Conservation (phyloP, 2,113 vertebrate genomes). For the Poeciliopsis occidentalis region DNA sequence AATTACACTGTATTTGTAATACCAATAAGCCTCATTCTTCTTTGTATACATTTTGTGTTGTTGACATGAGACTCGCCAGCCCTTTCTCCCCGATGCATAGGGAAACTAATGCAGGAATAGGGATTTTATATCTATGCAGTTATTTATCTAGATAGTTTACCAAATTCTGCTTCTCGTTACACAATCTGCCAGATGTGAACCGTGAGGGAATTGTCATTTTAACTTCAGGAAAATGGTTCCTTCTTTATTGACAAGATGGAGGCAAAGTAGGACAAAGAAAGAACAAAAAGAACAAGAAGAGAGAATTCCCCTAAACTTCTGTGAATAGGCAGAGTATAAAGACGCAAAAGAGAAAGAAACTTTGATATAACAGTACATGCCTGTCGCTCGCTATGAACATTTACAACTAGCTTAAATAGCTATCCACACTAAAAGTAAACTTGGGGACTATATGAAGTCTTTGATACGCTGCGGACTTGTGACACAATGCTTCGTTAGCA, state of each 20-base stretch:
- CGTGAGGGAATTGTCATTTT: slow-evolving; percentile 45
- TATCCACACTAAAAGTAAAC: slow-evolving; percentile 34
- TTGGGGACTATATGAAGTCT: slow-evolving; percentile 55
- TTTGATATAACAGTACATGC: slow-evolving; percentile 14
- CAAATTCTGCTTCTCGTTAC: slow-evolving; percentile 60
- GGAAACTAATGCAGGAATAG: slow-evolving; percentile 24
- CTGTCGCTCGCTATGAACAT: slow-evolving; percentile 35
- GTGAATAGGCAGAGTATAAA: slow-evolving; percentile 29
- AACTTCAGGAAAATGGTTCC: slow-evolving; percentile 15
- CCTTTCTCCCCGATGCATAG: slow-evolving; percentile 7
- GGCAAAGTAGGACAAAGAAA: neutral
- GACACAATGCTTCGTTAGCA: slow-evolving; percentile 58
- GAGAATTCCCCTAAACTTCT: slow-evolving; percentile 1
- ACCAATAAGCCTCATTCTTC: slow-evolving; percentile 15
- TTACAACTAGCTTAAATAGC: slow-evolving; percentile 55
- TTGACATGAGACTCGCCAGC: slow-evolving; percentile 24
- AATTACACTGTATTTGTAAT: slow-evolving; percentile 13
- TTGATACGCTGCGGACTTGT: slow-evolving; percentile 49
- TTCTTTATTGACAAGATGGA: slow-evolving; percentile 10
- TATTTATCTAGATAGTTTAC: slow-evolving; percentile 55
- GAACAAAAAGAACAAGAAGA: neutral
- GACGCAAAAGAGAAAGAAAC: slow-evolving; percentile 1
- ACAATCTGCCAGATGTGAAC: slow-evolving; percentile 63
- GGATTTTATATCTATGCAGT: slow-evolving; percentile 24
- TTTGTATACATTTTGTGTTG: slow-evolving; percentile 21